Evolutionary conservation across 2,888 invertebrate species (phyloP).

Genomic region (Macrosoma leucophasiata): DNA sequence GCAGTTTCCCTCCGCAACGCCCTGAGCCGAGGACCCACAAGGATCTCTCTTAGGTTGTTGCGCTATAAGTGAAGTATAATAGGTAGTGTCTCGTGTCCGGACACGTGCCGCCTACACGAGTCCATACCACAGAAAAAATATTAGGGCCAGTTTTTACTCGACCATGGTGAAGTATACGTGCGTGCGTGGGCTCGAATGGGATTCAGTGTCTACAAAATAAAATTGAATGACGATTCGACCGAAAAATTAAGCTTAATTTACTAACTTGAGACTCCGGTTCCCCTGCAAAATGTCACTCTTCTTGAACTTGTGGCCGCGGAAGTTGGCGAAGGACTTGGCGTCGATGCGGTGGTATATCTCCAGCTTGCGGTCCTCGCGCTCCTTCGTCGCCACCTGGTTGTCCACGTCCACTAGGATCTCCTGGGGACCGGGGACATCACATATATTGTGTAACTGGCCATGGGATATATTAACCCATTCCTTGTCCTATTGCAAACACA

Average conservation of each 20-base stretch:
- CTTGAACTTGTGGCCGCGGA: conserved; percentile 91
- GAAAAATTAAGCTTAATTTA: conserved; percentile 15
- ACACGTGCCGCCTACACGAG: too few relatives aligned
- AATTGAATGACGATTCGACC: background rate
- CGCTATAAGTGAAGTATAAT: too few relatives aligned
- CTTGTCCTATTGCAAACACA: too few relatives aligned
- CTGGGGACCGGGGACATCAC: conserved; percentile 39
- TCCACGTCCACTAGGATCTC: conserved; percentile 94
- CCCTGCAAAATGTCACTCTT: conserved; percentile 92
- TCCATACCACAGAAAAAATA: too few relatives aligned
- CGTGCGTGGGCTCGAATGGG: too few relatives aligned
- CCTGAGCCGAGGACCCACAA: too few relatives aligned
- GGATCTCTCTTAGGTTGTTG: too few relatives aligned
- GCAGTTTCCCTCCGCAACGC: too few relatives aligned
- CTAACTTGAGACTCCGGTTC: conserved; percentile 85
- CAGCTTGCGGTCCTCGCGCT: conserved; percentile 89
- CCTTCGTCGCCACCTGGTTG: conserved; percentile 94
- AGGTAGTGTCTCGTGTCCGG: too few relatives aligned
- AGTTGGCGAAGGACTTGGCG: conserved; percentile 91
- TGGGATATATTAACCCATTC: too few relatives aligned
- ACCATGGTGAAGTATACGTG: too few relatives aligned
- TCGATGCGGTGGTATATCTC: conserved; percentile 96
- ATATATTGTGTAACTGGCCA: background rate
- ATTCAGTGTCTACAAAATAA: conserved; percentile 1
- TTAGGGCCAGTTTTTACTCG: too few relatives aligned